Evolutionary conservation across 2,113 vertebrate genomes (phyloP).

Genomic region (Oxygymnocypris stewartii): DNA sequence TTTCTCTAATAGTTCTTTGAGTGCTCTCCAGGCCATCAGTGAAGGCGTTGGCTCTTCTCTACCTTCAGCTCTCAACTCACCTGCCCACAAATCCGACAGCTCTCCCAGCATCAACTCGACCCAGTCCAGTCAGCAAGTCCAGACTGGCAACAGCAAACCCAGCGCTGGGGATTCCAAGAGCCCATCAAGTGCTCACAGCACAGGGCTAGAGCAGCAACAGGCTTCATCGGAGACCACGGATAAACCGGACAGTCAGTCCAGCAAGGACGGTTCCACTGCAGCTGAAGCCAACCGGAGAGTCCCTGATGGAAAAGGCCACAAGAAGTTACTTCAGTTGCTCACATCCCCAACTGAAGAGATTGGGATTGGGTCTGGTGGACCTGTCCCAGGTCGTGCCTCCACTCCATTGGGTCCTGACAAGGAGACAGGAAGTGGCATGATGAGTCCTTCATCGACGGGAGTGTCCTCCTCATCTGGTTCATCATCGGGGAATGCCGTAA

Average conservation of each 20-base stretch:
- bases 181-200: constrained; percentile 79
- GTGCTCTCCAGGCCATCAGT: constrained; percentile 96
- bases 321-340: constrained; percentile 94
- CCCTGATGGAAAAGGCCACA: constrained; percentile 88
- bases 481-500: constrained; percentile 48
- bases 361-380: constrained; percentile 56
- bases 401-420: constrained; percentile 77
- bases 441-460: constrained; percentile 88
- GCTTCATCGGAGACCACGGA: constrained; percentile 83
- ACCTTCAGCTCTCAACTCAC: constrained; percentile 88
- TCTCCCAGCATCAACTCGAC: constrained; percentile 84
- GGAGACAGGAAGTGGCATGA: constrained; percentile 79
- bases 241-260: constrained; percentile 84
- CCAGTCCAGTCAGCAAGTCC: constrained; percentile 70
- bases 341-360: constrained; percentile 91
- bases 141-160: constrained; percentile 71
- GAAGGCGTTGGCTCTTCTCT: constrained; percentile 94
- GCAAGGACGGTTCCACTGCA: constrained; percentile 76
- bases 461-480: constrained; percentile 87
- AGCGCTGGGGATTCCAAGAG: constrained; percentile 85
- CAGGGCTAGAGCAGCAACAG: constrained; percentile 60
- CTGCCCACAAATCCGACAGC: constrained; percentile 86
- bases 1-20: constrained; percentile 96
- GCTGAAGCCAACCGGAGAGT: constrained; percentile 78
- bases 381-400: constrained; percentile 63